These are phyloP conservation scores for Phoenoteleia sp. DNA, from an alignment of 2,888 invertebrate genomes.

Conservation along the genomic window DNA sequence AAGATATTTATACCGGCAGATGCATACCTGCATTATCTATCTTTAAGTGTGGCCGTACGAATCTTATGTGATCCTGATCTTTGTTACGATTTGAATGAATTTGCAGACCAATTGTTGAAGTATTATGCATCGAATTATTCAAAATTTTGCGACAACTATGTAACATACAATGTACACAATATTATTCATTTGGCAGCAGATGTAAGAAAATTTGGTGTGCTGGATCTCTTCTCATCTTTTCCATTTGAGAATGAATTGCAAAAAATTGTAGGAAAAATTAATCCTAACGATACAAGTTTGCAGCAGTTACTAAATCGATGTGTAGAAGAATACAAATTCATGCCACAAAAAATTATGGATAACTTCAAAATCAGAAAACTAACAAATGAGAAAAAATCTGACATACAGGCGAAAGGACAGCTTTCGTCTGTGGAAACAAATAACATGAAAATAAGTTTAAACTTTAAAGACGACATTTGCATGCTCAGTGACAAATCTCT, in stretches of 20 bases:
- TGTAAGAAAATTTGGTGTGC: not conserved
- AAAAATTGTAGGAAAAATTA: not conserved
- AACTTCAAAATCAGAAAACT: not conserved
- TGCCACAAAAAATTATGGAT: not conserved
- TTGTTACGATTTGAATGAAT: slow-evolving; percentile 1
- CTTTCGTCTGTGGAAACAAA: not conserved
- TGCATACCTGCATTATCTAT: not conserved
- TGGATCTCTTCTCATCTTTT: not conserved
- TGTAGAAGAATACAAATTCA: not conserved
- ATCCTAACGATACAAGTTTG: not conserved
- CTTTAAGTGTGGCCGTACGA: not conserved
- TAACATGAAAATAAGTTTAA: not conserved
- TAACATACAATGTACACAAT: not conserved
- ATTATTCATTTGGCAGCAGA: not conserved
- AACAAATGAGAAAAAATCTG: not conserved
- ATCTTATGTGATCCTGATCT: not conserved
- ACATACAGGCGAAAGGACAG: too few species aligned
- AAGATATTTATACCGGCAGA: not conserved
- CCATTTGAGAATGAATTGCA: not conserved
- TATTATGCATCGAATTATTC: not conserved
- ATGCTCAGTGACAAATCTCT: not conserved
- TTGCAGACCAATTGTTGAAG: not conserved
- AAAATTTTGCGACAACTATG: not conserved
- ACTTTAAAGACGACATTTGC: not conserved
- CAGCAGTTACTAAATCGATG: not conserved